Base-by-base conservation (phyloP, 2,797 vertebrate genomes). In the Artibeus jamaicensis region DNA sequence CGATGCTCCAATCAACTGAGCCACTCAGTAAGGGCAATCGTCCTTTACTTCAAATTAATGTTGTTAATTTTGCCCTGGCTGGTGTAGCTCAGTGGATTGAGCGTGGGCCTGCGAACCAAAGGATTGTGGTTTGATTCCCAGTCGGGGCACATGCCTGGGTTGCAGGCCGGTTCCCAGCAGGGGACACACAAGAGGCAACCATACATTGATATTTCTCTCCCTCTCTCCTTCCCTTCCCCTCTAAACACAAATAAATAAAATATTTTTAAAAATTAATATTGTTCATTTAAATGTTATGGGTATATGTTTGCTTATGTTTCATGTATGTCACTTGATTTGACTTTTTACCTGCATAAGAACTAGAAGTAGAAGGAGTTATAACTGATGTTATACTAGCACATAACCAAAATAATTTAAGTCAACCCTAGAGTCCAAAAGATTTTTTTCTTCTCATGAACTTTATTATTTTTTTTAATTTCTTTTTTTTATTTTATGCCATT, bases 321-420 rank as follows among this genome's bases (percentile, higher is more conserved):
- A 53, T 55, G 26, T 67, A 68, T 32, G 53, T 85, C 50, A 24
- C 53, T 39, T 91, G 48, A 86, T 86, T 96, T 93, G 44, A 32
- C 46, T 94, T 93, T 91, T 91, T 39, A 70, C 6, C 62, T 77
- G 18, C n/a, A 74, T 79, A 92, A 86, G 39, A 83, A 44, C 26
- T 81, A 74, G 65, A 97, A 82, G 70, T 37, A 94, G 50, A 92
- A 68, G 37, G 46, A 78, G 16, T 57, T 89, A 92, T 42, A 91
- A 91, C 65, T 81, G 57, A 76, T 67, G 19, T 68, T 78, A 37
- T 9, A 2, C 42, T 89, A 86, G 42, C 68, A 44, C 12, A 70
- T 50, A 82, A 83, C 46, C 86, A 93, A 94, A 83, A 73, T 89
- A 96, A 86, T 24, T 78, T 62, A 67, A 71, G 39, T 81, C 37